These are phyloP conservation scores for Synanthedon tipuliformis DNA, from an alignment of 2,888 invertebrate species.

Conservation along the genomic window DNA sequence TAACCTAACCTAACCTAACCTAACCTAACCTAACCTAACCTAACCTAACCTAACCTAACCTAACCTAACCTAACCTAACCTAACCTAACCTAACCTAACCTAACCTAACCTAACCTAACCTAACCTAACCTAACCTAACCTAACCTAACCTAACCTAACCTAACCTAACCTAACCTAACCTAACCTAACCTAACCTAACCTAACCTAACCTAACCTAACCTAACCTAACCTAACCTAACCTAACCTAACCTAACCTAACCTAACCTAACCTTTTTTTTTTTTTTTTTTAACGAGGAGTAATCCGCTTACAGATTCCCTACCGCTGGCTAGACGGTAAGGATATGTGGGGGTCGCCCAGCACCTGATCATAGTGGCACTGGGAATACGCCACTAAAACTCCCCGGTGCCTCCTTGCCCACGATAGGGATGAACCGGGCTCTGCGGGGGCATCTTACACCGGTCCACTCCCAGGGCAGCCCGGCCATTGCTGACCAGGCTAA, in stretches of 20 bases:
- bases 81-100: slow-evolving; percentile 12
- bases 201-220: slow-evolving; percentile 6
- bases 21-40: slow-evolving; percentile 8
- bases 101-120: slow-evolving; percentile 12
- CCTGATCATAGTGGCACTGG: no score
- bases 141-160: slow-evolving; percentile 7
- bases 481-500: no score
- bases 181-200: slow-evolving; percentile 7
- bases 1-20: slow-evolving; percentile 4
- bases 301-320: no score
- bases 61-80: slow-evolving; percentile 10
- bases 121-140: slow-evolving; percentile 8
- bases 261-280: no score
- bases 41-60: slow-evolving; percentile 9
- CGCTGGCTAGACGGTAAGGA: no score
- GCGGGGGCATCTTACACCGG: no score
- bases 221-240: slow-evolving; percentile 12
- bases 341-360: no score
- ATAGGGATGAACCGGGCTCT: no score
- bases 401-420: no score
- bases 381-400: no score
- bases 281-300: no score
- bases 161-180: slow-evolving; percentile 9
- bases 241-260: slow-evolving; percentile 15
- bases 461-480: no score